A percentile compares a stretch with the other conserved stretches of the same genome.
These are phyloP conservation scores for Catharus bicknelli DNA, from an alignment of 2,113 vertebrate species.

Conservation along the genomic window DNA sequence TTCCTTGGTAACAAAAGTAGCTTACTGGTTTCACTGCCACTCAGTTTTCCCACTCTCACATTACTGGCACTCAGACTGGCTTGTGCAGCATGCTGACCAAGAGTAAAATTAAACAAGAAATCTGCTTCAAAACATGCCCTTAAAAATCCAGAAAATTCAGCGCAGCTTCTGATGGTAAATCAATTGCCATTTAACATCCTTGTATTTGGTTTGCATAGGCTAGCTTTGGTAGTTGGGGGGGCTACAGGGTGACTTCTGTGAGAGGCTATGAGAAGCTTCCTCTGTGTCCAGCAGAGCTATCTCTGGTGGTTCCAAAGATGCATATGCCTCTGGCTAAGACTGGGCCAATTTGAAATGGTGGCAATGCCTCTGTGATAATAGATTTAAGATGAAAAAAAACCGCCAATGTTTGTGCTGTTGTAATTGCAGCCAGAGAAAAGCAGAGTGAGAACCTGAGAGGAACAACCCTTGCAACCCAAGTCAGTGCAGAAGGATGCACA, in stretches of 20 bases:
- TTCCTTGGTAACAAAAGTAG: background rate
- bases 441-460: background rate
- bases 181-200: background rate
- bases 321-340: background rate
- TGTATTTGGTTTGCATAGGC: background rate
- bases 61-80: background rate
- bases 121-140: background rate
- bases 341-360: background rate
- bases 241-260: background rate
- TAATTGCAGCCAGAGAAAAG: background rate
- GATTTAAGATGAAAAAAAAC: background rate
- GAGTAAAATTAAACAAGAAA: background rate
- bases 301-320: background rate
- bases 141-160: background rate
- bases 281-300: background rate
- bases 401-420: background rate
- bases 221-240: background rate
- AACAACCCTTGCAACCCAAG: background rate
- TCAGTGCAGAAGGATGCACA: rapidly evolving
- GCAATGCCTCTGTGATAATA: background rate
- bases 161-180: background rate
- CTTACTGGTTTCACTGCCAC: background rate
- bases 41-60: background rate
- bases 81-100: background rate
- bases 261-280: background rate